These are phyloP conservation scores for Lysandra bellargus DNA, from an alignment of 2,888 invertebrate species.

Conservation along the genomic window DNA sequence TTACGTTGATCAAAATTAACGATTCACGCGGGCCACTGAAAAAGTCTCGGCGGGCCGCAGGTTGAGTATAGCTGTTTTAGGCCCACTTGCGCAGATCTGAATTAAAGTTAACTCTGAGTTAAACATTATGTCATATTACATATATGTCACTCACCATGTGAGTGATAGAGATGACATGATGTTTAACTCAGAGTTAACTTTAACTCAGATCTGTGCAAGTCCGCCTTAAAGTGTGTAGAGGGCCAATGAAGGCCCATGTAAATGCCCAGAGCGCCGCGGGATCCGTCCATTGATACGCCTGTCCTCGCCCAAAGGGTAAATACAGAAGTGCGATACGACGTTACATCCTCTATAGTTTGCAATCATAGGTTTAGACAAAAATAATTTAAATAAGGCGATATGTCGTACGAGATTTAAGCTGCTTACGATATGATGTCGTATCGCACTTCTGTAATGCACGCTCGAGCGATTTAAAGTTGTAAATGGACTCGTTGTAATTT, in stretches of 20 bases:
- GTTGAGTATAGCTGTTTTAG: background rate
- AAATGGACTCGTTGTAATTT: conserved; percentile 47
- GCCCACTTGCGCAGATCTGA: no score
- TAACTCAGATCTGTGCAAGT: no score
- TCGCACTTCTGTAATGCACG: background rate
- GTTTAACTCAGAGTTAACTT: no score
- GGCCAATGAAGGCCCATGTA: background rate
- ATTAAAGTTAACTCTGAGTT: no score
- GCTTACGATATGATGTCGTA: background rate
- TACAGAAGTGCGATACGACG: background rate
- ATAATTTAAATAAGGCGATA: background rate
- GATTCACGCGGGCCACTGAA: no score
- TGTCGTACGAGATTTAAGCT: background rate
- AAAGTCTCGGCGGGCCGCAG: no score
- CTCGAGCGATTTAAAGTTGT: conserved; percentile 40
- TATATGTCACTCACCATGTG: no score
- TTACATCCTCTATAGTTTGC: background rate
- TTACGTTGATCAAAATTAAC: no score
- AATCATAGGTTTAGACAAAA: no score
- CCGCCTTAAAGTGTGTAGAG: background rate
- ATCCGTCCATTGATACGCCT: conserved; percentile 51
- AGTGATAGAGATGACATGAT: no score
- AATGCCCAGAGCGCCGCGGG: conserved; percentile 43
- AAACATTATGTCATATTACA: no score
- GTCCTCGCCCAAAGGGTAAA: conserved; percentile 32